Evolutionary conservation across 2,888 invertebrate genomes (phyloP), one percentile per base, ranked within the genome.

Genomic region (Agriopis marginaria): DNA sequence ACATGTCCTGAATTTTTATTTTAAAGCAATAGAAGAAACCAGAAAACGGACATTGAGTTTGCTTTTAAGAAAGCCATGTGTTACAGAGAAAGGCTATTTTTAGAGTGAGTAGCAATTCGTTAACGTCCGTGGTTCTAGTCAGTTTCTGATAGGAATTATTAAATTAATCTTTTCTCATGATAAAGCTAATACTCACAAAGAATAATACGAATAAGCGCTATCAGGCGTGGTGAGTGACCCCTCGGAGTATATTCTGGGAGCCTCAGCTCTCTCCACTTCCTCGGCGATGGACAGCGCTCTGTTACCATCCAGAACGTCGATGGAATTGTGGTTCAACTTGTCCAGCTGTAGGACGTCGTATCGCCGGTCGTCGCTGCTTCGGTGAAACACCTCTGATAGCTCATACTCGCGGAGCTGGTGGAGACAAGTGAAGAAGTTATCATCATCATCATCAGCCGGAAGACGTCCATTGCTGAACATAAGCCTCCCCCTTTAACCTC

Each of bases 371-470:
- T 97, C 97, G 88, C 97, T 97, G 78, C 95, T 95, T 84, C 97
- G 97, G 92, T 97, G 97, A 90, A 98, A 98, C 75, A 97, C 97
- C 92, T 98, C 97, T 76, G 97, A 97, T 77, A 98, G 93, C 88
- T 97, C 97, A 94, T 98, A 98, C 92, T 98, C 98, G 82, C 97
- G 97, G 75, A 98, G 95, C 98, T 98, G 94, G 56, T 65, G 59
- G 47, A 63, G 62, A 42, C 12, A 59, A 49, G 32, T 32, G 32
- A 10, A 7, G 39, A n/a, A n/a, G n/a, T n/a, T n/a, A n/a, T n/a
- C n/a, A n/a, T n/a, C n/a, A n/a, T n/a, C n/a, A n/a, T n/a, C n/a
- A n/a, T n/a, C n/a, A n/a, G n/a, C n/a, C n/a, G n/a, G n/a, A n/a
- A n/a, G n/a, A n/a, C n/a, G n/a, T n/a, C n/a, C n/a, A n/a, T n/a